A percentile compares a stretch with the other conserved stretches of the same genome.
phyloP scores from a whole-genome alignment of 1,140 invertebrate genomes.

The Lepidurus couesii region DNA sequence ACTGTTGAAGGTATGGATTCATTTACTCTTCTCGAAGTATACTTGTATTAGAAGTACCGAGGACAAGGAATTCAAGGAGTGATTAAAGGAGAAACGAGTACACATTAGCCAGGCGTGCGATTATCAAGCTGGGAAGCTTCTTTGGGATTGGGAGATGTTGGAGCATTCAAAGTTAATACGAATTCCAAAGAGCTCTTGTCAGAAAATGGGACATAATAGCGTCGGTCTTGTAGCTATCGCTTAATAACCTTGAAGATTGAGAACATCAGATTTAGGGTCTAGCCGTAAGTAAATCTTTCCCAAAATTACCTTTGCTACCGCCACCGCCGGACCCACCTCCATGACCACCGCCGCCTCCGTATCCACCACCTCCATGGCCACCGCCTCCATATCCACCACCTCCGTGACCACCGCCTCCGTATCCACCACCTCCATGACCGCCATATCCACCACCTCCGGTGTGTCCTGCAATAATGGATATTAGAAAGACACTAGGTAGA shows the following conservation, averaged over 20 bases:
- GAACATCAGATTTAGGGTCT: background rate
- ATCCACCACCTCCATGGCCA: background rate
- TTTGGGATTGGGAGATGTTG: background rate
- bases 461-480: background rate
- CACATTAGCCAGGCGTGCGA: background rate
- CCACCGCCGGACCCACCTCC: background rate
- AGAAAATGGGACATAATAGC: background rate
- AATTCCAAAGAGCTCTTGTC: background rate
- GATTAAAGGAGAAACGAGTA: background rate
- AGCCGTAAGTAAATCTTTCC: background rate
- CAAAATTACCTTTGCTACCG: background rate
- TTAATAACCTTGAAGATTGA: background rate
- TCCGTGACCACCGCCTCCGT: background rate
- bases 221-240: background rate
- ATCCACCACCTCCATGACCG: background rate
- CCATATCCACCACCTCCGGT: background rate
- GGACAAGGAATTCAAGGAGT: background rate
- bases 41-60: constrained; percentile 20
- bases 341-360: background rate
- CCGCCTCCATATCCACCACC: background rate
- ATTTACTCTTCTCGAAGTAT: background rate
- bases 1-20: constrained; percentile 42
- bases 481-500: background rate
- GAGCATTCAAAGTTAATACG: background rate
- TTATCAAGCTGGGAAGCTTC: constrained; percentile 1